A percentile compares a stretch with the other conserved stretches of the same genome.
phyloP scores from a whole-genome alignment of 2,797 vertebrate species.

The Betta splendens region DNA sequence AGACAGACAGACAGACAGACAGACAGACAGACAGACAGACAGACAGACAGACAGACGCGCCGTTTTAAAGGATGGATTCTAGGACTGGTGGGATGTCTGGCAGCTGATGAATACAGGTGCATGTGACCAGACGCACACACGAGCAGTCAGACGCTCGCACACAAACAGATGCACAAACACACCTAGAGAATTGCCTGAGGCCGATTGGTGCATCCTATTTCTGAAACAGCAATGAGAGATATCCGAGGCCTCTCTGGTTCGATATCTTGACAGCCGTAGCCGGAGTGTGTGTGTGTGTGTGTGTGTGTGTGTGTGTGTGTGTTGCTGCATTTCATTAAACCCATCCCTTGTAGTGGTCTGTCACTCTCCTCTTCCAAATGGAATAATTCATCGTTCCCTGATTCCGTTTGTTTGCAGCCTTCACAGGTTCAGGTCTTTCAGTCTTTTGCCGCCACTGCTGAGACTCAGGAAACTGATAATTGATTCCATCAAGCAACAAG shows the following conservation, averaged over 20 bases:
- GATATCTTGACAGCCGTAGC: constrained; percentile 68
- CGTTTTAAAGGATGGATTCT: background rate
- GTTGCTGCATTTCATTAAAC: constrained; percentile 70
- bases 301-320: constrained; percentile 19
- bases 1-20: too few species aligned
- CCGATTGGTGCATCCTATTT: constrained; percentile 79
- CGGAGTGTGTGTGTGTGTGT: constrained; percentile 43
- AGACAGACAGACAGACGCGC: background rate
- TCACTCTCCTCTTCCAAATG: constrained; percentile 55
- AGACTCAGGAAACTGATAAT: constrained; percentile 74
- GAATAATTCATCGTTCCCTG: constrained; percentile 66
- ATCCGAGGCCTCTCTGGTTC: constrained; percentile 72
- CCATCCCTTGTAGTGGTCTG: constrained; percentile 51
- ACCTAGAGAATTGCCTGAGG: constrained; percentile 75
- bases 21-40: too few species aligned
- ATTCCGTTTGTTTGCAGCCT: constrained; percentile 53
- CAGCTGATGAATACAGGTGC: constrained; percentile 9
- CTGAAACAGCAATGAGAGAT: constrained; percentile 70
- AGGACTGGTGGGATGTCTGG: background rate
- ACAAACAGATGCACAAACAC: constrained; percentile 64
- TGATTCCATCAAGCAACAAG: constrained; percentile 74
- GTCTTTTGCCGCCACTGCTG: background rate
- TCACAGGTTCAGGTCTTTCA: constrained; percentile 1
- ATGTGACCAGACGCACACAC: constrained; percentile 32
- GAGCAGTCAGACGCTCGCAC: constrained; percentile 30